phyloP scores from a whole-genome alignment of 2,113 vertebrate genomes.

The Pogonocichla stellata region DNA sequence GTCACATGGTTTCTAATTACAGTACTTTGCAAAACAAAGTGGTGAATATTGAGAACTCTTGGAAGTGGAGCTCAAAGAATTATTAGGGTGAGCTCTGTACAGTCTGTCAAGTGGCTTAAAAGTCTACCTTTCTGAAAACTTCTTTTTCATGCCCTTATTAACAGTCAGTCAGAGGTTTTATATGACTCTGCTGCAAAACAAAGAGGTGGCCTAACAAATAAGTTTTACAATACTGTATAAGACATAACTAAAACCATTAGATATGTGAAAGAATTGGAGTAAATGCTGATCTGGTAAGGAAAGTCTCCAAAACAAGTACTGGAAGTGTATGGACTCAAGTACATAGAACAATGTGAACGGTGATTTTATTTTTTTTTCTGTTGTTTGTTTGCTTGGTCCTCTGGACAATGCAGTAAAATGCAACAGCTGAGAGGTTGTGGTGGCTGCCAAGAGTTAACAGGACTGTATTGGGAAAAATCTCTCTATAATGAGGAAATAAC shows the following conservation, averaged over 20 bases:
- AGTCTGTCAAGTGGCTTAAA: not conserved
- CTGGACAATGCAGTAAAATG: not conserved
- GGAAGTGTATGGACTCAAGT: not conserved
- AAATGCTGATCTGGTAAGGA: not conserved
- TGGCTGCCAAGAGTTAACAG: slow-evolving; percentile 21
- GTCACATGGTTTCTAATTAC: not conserved
- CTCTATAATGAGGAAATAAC: not conserved
- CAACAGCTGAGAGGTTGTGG: not conserved
- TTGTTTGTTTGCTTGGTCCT: not conserved
- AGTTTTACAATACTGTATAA: not conserved
- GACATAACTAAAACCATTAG: not conserved
- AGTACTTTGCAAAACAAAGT: not conserved
- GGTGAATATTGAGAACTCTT: not conserved
- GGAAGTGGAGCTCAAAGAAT: not conserved
- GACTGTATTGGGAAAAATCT: not conserved
- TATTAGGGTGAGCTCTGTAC: not conserved
- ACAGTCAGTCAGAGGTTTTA: not conserved
- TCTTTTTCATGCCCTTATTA: not conserved
- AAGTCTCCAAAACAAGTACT: not conserved
- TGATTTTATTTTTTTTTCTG: not conserved
- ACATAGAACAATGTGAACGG: not conserved
- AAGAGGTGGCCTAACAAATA: not conserved
- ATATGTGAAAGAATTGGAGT: not conserved
- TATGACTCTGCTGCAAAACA: not conserved
- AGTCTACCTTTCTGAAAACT: not conserved